Conservation (phyloP, 2,113 vertebrate species). For the Chaetodon trifascialis region DNA sequence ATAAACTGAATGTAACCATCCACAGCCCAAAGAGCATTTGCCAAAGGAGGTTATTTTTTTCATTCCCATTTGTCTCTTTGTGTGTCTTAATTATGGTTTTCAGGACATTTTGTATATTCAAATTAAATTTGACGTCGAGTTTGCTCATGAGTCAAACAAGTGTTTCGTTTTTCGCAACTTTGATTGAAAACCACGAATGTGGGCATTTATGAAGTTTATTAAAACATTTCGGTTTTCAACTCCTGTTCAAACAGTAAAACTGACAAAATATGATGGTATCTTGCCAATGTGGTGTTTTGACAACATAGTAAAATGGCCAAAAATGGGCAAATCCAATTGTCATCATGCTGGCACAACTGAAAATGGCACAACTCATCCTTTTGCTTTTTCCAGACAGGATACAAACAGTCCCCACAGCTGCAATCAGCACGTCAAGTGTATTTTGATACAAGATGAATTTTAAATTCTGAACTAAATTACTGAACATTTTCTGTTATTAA, state of each 20-base stretch:
- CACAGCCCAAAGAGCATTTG: background rate
- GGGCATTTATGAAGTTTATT: background rate
- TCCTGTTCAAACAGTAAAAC: background rate
- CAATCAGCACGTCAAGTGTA: constrained; percentile 6
- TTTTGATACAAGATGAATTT: constrained; percentile 4
- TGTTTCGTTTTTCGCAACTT: background rate
- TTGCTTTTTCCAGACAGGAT: constrained; percentile 19
- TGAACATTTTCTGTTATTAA: constrained; percentile 5
- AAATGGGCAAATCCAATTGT: background rate
- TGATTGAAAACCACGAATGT: background rate
- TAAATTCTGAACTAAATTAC: too few species aligned
- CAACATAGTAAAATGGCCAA: constrained; percentile 12
- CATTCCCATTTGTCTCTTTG: background rate
- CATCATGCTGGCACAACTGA: background rate
- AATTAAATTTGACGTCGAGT: background rate
- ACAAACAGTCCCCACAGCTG: background rate
- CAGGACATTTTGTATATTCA: constrained; percentile 15
- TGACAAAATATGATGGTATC: constrained; percentile 10
- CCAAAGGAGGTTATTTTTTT: background rate
- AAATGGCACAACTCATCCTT: constrained; percentile 19
- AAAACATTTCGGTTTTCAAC: constrained; percentile 1
- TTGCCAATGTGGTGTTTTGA: constrained; percentile 7
- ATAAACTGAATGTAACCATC: background rate
- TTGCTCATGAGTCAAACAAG: background rate
- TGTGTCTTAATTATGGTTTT: background rate